phyloP scores from a whole-genome alignment of 2,797 vertebrate species.

The Chrosomus eos region DNA sequence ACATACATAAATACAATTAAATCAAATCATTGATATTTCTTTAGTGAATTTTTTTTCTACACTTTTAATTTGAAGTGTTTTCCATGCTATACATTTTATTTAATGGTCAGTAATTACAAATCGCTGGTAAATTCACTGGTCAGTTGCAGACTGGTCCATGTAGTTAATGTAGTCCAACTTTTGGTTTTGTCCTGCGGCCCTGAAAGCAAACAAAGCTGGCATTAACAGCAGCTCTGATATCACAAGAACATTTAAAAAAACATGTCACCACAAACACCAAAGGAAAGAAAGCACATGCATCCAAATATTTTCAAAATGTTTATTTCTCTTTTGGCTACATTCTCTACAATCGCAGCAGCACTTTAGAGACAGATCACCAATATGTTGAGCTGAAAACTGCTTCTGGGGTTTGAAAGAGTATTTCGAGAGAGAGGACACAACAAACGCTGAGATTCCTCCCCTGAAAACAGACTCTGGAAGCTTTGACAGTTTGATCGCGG shows the following conservation, averaged over 20 bases:
- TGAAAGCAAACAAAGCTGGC: neutral
- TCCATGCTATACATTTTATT: no score
- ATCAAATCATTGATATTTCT: no score
- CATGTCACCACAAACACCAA: neutral
- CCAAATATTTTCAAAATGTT: constrained; percentile 55
- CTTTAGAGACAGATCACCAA: constrained; percentile 85
- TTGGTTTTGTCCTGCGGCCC: neutral
- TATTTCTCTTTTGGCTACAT: constrained; percentile 87
- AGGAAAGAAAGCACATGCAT: constrained; percentile 14
- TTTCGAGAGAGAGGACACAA: constrained; percentile 12
- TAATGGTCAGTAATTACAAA: neutral
- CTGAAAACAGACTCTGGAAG: constrained; percentile 47
- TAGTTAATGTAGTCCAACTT: neutral
- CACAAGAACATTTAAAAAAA: neutral
- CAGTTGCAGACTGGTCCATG: neutral
- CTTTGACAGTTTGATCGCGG: constrained; percentile 22
- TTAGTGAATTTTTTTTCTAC: no score
- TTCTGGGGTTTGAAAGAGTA: constrained; percentile 1
- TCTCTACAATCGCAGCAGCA: constrained; percentile 92
- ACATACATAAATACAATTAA: no score
- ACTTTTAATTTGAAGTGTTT: no score
- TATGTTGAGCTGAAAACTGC: constrained; percentile 64
- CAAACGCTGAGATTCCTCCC: constrained; percentile 34
- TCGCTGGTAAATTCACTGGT: neutral
- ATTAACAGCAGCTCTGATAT: neutral